These are phyloP conservation scores for Darevskia mixta DNA, from an alignment of 2,797 vertebrate species.

Conservation along the genomic window DNA sequence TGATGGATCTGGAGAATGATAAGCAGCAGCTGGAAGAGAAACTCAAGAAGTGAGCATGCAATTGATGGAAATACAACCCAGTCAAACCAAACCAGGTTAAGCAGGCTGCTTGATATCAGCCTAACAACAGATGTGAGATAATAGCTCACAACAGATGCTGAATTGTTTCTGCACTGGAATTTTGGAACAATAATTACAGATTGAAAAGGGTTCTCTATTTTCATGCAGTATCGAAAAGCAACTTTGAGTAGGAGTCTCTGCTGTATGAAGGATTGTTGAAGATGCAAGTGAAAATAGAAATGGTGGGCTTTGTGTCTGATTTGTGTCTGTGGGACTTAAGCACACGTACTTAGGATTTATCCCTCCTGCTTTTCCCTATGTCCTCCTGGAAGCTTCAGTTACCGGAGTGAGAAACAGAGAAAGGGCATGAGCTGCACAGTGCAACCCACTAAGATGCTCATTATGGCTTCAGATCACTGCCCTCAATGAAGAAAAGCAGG, in stretches of 20 bases:
- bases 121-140: neutral
- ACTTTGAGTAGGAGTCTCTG: neutral
- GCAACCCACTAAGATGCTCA: neutral
- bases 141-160: neutral
- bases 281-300: neutral
- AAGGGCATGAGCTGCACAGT: neutral
- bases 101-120: neutral
- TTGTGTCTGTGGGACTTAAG: neutral
- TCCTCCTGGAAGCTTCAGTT: neutral
- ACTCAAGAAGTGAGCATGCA: conserved; percentile 88
- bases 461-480: neutral
- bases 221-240: neutral
- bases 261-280: neutral
- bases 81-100: neutral
- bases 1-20: conserved; percentile 93
- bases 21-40: conserved; percentile 93
- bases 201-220: neutral
- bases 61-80: neutral
- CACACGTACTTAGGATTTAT: neutral
- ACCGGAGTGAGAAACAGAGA: neutral
- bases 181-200: neutral
- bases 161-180: neutral
- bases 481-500: neutral
- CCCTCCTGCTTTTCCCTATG: neutral
- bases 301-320: neutral